A percentile compares a stretch with the other conserved stretches of the same genome.
Evolutionary conservation across 2,797 vertebrate species (phyloP).

Genomic region (Hypotaenidia philippensis): DNA sequence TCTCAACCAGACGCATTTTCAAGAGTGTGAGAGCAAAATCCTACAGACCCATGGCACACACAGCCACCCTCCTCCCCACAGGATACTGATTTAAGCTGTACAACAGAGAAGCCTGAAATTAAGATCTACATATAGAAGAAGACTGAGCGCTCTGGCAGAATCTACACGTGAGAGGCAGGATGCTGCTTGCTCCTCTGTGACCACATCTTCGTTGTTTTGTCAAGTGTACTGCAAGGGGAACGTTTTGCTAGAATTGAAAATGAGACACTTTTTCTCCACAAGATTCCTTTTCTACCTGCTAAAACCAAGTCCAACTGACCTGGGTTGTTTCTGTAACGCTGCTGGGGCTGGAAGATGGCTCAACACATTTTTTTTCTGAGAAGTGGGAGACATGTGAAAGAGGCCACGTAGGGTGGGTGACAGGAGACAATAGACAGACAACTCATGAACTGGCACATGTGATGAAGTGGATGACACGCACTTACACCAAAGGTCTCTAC

Average conservation of each 20-base stretch:
- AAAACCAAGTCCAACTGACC: neutral
- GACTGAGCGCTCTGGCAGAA: neutral
- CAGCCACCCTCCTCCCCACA: neutral
- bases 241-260: neutral
- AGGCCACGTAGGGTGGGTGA: neutral
- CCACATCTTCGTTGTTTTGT: neutral
- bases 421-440: constrained; percentile 12
- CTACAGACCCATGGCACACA: fast-evolving
- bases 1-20: neutral
- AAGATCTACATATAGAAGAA: neutral
- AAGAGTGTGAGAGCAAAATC: neutral
- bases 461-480: neutral
- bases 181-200: neutral
- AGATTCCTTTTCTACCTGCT: neutral
- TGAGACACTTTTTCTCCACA: neutral
- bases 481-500: neutral
- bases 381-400: neutral
- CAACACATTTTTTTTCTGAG: fast-evolving
- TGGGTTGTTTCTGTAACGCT: neutral
- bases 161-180: neutral
- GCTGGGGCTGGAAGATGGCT: neutral
- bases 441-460: neutral
- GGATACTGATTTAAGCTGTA: neutral
- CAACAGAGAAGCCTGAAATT: neutral
- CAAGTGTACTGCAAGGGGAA: neutral